These are phyloP conservation scores for Drosophila sucinea DNA, from an alignment of 1,140 invertebrate species.

Conservation along the genomic window DNA sequence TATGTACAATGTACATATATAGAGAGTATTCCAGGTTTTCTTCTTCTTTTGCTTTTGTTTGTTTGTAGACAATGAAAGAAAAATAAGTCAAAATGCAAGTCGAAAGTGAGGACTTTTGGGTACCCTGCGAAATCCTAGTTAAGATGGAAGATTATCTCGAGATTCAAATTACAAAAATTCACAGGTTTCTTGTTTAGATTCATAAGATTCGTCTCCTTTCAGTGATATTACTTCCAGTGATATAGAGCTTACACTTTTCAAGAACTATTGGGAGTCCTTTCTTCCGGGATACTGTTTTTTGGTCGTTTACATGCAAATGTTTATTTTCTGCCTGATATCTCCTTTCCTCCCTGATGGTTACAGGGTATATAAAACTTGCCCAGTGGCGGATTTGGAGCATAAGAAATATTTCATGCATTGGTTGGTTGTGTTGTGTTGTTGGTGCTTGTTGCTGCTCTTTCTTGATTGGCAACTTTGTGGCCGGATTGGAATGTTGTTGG, in stretches of 20 bases:
- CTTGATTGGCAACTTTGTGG: slow-evolving; percentile 71
- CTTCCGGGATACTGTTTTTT: no score
- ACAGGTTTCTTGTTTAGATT: no score
- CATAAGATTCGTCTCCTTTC: no score
- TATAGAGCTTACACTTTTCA: no score
- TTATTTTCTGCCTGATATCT: background rate
- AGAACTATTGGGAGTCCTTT: no score
- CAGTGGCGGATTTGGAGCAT: slow-evolving; percentile 72
- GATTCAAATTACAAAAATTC: no score
- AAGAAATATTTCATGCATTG: slow-evolving; percentile 72
- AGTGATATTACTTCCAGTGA: no score
- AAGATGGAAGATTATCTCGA: no score
- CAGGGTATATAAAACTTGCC: slow-evolving; percentile 39
- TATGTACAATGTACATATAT: slow-evolving; percentile 15
- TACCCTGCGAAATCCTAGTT: background rate
- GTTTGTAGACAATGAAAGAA: slow-evolving; percentile 37
- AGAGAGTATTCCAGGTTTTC: slow-evolving; percentile 12
- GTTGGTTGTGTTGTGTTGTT: slow-evolving; percentile 52
- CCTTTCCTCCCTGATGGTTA: background rate
- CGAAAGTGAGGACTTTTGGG: background rate
- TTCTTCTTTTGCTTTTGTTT: slow-evolving; percentile 22
- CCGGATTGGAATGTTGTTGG: slow-evolving; percentile 73
- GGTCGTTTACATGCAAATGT: no score
- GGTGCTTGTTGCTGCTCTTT: slow-evolving; percentile 47
- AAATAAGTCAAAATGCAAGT: slow-evolving; percentile 2